Evolutionary conservation across 2,888 invertebrate genomes (phyloP), one percentile per base, ranked within the genome.

Genomic region (Rhabditoides inermis): DNA sequence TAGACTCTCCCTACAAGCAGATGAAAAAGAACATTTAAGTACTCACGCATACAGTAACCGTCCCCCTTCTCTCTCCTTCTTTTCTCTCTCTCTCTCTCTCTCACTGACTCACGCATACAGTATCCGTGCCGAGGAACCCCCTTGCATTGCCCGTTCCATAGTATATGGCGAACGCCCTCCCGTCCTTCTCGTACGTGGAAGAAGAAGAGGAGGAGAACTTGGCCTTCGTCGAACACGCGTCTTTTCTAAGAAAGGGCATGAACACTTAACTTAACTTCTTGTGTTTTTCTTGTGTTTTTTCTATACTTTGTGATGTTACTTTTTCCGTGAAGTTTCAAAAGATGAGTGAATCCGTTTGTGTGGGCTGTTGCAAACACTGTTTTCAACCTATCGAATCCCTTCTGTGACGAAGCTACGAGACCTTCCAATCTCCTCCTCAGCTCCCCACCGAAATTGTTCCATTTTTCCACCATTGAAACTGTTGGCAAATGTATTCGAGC

Each of bases 111-210:
- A 64, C 64, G 49, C 64, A 61, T 20, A 64, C 39, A 7, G 60
- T 61, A 40, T 64, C 64, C 20, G 47, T 55, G 32, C 64, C 61
- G 23, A 64, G 53, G 32, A 49, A 52, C 12, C 64, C 64, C 7
- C 39, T 49, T 30, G 64, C 64, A 45, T 54, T 56, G 35, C 64
- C 64, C 32, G 64, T 64, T 27, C 64, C 64, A 47, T 64, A 64
- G 18, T 37, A 39, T 15, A 64, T 61, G 7, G 40, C 47, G 26
- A 61, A 64, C 28, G 22, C 25, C 2, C 55, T 45, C 1, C 61
- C 60, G 28, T 60, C 63, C 22, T 53, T 35, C 22, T 35, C 49
- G 47, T 68, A 69, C 2, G 63, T 58, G 4, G 30, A 36, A 7
- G 66, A 67, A 1, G 56, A 51, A 1, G 32, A 15, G 2, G 45